phyloP scores from a whole-genome alignment of 2,888 invertebrate genomes.

The Syrphus vitripennis region DNA sequence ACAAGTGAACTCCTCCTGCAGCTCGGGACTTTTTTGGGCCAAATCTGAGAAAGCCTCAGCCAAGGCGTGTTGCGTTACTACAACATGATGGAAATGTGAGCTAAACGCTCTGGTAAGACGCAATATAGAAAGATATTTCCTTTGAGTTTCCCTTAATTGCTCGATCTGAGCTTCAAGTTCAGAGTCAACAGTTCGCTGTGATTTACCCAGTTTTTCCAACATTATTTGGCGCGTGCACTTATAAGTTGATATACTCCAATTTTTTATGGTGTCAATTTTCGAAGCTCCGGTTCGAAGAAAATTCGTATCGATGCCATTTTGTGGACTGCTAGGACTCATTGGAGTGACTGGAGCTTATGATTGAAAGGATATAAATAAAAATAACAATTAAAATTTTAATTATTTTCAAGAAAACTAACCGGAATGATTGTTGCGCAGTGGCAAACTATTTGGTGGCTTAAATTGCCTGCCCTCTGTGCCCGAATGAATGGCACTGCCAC shows the following conservation, averaged over 20 bases:
- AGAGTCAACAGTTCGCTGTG: constrained; percentile 93
- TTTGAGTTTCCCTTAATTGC: constrained; percentile 94
- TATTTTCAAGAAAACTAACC: constrained; percentile 79
- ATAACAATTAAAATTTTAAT: neutral
- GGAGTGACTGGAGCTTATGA: constrained; percentile 81
- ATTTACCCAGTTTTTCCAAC: constrained; percentile 97
- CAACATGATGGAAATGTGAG: constrained; percentile 93
- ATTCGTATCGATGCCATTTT: constrained; percentile 75
- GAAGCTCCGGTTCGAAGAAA: constrained; percentile 82
- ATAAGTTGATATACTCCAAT: constrained; percentile 99
- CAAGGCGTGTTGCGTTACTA: constrained; percentile 92
- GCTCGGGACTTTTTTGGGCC: constrained; percentile 97
- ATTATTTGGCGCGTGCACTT: constrained; percentile 98
- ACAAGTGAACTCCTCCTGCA: constrained; percentile 96
- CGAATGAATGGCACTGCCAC: constrained; percentile 88
- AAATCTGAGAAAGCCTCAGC: constrained; percentile 97
- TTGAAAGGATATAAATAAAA: neutral
- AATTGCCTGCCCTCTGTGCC: constrained; percentile 87
- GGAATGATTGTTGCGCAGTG: constrained; percentile 87
- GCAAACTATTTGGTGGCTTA: constrained; percentile 86
- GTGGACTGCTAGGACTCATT: constrained; percentile 80
- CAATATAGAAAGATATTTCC: constrained; percentile 94
- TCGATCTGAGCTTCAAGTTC: constrained; percentile 98
- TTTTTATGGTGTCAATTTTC: constrained; percentile 95
- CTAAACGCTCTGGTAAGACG: constrained; percentile 92